phyloP scores from a whole-genome alignment of 2,888 invertebrate species.

The Drosophila niveifrons region DNA sequence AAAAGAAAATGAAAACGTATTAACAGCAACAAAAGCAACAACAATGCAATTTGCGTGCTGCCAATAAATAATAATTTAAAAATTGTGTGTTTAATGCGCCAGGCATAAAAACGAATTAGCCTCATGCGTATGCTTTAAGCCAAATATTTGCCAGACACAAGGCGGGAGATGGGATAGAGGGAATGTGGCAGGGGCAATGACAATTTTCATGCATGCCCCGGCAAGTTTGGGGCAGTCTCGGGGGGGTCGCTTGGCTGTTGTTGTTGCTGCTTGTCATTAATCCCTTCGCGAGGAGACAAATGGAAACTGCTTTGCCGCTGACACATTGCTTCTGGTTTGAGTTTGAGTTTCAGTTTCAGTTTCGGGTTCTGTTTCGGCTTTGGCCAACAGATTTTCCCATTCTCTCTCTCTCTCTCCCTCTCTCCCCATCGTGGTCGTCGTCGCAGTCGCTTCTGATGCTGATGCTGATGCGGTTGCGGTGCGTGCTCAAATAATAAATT shows the following conservation, averaged over 20 bases:
- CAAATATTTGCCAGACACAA: conserved; percentile 52
- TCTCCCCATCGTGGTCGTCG: conserved; percentile 9
- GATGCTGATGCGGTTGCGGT: conserved; percentile 62
- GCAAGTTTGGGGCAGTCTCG: conserved; percentile 29
- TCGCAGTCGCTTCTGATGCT: conserved; percentile 21
- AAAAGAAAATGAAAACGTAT: conserved; percentile 9
- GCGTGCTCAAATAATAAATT: conserved; percentile 77
- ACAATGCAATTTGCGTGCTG: conserved; percentile 44
- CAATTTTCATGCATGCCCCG: conserved; percentile 52
- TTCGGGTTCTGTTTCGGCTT: conserved; percentile 16
- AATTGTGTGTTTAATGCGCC: conserved; percentile 54
- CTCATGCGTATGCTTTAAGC: conserved; percentile 50
- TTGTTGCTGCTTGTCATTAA: conserved; percentile 69
- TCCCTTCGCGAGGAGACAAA: conserved; percentile 75
- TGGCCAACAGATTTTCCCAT: conserved; percentile 26
- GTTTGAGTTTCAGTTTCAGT: conserved; percentile 18
- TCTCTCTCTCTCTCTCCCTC: conserved; percentile 19
- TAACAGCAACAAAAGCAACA: conserved; percentile 18
- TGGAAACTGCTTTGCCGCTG: conserved; percentile 69
- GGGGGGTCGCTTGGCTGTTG: conserved; percentile 50
- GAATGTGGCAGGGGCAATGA: conserved; percentile 20
- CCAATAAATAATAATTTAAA: conserved; percentile 78
- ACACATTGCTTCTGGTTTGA: conserved; percentile 50
- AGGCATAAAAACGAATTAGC: conserved; percentile 68
- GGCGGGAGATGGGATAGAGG: neutral